A percentile compares a stretch with the other conserved stretches of the same genome.
These are phyloP conservation scores for Pristionchus exspectatus DNA, from an alignment of 2,888 invertebrate species.

Conservation along the genomic window DNA sequence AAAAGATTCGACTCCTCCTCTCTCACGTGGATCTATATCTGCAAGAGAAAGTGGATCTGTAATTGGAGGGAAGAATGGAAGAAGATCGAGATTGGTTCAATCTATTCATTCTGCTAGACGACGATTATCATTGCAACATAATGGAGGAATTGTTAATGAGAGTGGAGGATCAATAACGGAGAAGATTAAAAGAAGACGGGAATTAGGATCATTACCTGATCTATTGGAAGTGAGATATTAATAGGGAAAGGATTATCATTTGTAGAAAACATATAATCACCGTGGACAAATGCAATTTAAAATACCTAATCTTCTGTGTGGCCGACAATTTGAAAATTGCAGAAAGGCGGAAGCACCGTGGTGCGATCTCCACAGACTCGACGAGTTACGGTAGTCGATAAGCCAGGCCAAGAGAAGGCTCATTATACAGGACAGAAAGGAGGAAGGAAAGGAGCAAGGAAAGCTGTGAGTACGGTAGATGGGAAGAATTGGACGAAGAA, in stretches of 20 bases:
- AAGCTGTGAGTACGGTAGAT: constrained; percentile 3
- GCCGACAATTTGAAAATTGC: not conserved
- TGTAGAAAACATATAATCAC: not conserved
- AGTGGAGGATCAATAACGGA: constrained; percentile 7
- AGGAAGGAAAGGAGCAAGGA: constrained; percentile 21
- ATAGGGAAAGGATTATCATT: not conserved
- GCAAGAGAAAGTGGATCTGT: constrained; percentile 11
- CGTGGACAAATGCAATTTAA: not conserved
- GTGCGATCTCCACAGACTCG: constrained; percentile 51
- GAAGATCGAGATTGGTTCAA: constrained; percentile 35
- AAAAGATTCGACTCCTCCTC: not conserved
- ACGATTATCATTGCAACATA: constrained; percentile 66
- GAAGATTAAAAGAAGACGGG: constrained; percentile 12
- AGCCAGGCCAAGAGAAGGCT: constrained; percentile 66
- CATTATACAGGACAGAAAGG: constrained; percentile 61
- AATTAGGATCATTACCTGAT: constrained; percentile 46
- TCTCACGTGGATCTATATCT: not conserved
- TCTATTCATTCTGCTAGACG: constrained; percentile 63
- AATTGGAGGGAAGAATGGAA: not conserved
- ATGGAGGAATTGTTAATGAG: not conserved
- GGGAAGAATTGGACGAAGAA: not conserved
- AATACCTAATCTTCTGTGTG: not conserved
- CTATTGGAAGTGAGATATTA: constrained; percentile 10
- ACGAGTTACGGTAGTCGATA: constrained; percentile 65
- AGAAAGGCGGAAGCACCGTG: not conserved